Evolutionary conservation across 2,797 vertebrate species (phyloP), one percentile per base, ranked within the genome.

Genomic region (Tiaroga cobitis): DNA sequence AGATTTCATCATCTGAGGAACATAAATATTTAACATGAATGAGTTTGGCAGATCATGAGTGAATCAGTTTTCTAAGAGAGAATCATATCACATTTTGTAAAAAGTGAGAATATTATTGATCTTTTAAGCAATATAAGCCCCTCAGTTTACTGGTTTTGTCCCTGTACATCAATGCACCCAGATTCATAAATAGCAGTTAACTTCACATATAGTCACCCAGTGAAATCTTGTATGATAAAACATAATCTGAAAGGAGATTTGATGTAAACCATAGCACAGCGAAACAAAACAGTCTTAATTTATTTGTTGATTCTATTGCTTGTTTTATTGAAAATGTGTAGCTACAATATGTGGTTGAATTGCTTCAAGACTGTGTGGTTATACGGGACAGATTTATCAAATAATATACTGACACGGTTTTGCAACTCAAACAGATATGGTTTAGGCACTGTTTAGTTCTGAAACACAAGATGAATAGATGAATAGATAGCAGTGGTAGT

Each of bases 11-110:
- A 89, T 88, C 87, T 61, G 56, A 82, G 82, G 84, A 65, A 79
- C 87, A 90, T 94, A 87, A 92, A 94, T 94, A 91, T 93, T 94
- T 94, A 24, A 93, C 92, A 83, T 32, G 34, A 86, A 83, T 88
- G 86, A 88, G 88, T 88, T 74, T 81, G 70, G 65, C 69, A 86
- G 87, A 94, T 95, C 92, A 88, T 93, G 93, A 79, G 8, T 65
- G 61, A 72, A 82, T 75, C 68, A 21, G 24, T 67, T 86, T 65
- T 77, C 65, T 51, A 69, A 39, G 34, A 15, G 21, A 65, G 11
- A 29, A 81, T 69, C 24, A 3, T 65, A 3, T 37, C 9, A 43
- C 63, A 39, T 41, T 32, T 54, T 39, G 11, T 26, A 74, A 5
- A 56, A 49, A 13, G 24, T 77, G 7, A 13, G 4, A 77, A 59